Conservation (phyloP, 2,888 invertebrate genomes). For the Leptopilina myrica region DNA sequence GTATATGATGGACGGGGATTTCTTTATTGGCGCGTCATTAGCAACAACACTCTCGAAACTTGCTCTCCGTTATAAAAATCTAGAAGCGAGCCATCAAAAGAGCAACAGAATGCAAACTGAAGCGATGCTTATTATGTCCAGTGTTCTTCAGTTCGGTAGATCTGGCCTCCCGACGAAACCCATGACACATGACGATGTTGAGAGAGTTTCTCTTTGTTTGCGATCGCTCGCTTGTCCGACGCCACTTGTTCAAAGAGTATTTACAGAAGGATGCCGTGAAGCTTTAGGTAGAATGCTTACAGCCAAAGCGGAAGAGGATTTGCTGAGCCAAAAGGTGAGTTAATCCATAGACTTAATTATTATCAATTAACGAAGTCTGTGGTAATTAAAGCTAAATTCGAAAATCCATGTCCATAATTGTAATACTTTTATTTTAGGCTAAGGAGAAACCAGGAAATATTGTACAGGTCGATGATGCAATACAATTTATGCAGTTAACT, state of each 20-base stretch:
- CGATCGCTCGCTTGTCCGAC: slow-evolving; percentile 85
- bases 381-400: too few species aligned
- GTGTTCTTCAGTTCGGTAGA: slow-evolving; percentile 88
- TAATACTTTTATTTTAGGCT: slow-evolving; percentile 73
- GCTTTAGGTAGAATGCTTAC: slow-evolving; percentile 90
- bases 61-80: slow-evolving; percentile 80
- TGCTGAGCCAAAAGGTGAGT: slow-evolving; percentile 78
- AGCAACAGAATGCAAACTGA: slow-evolving; percentile 84
- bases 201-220: slow-evolving; percentile 91
- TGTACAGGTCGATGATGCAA: slow-evolving; percentile 91
- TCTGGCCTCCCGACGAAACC: slow-evolving; percentile 82
- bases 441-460: slow-evolving; percentile 83
- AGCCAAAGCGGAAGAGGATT: slow-evolving; percentile 86
- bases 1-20: slow-evolving; percentile 95
- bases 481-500: slow-evolving; percentile 88
- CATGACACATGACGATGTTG: slow-evolving; percentile 97
- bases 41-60: slow-evolving; percentile 95
- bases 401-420: too few species aligned
- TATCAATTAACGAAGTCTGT: too few species aligned
- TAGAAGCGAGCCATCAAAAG: slow-evolving; percentile 67
- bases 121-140: slow-evolving; percentile 92
- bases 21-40: slow-evolving; percentile 95
- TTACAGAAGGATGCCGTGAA: slow-evolving; percentile 85
- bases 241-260: slow-evolving; percentile 83
- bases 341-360: too few species aligned